These are phyloP conservation scores for Macaria liturata DNA, from an alignment of 2,888 invertebrate species.

Conservation along the genomic window DNA sequence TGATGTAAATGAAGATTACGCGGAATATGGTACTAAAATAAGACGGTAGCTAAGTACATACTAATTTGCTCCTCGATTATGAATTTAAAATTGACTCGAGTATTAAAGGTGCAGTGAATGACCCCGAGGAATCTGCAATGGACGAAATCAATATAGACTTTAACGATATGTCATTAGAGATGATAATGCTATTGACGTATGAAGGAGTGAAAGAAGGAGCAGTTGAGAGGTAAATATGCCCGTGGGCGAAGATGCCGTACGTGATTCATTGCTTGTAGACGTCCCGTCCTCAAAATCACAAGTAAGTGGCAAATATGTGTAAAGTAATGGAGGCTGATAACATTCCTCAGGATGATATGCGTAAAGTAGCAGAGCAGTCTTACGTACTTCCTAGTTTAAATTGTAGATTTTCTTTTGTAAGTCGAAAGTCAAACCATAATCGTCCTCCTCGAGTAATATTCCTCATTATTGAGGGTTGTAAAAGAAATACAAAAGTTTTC, in stretches of 20 bases:
- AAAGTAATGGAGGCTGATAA: no score
- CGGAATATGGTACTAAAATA: constrained; percentile 20
- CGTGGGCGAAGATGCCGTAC: constrained; percentile 62
- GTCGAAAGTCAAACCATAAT: no score
- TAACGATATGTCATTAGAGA: constrained; percentile 46
- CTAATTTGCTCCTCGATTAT: constrained; percentile 39
- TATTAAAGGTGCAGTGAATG: constrained; percentile 57
- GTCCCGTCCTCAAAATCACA: constrained; percentile 45
- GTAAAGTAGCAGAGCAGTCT: no score
- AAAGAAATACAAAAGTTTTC: no score
- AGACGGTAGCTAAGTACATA: constrained; percentile 23
- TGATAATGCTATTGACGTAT: constrained; percentile 35
- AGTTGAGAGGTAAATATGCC: constrained; percentile 64
- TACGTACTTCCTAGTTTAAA: no score
- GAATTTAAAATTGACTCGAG: constrained; percentile 40
- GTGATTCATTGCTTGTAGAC: constrained; percentile 69
- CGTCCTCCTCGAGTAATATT: no score
- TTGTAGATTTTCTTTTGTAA: no score
- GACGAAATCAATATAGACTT: constrained; percentile 39
- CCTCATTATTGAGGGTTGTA: no score
- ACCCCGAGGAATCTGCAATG: constrained; percentile 48
- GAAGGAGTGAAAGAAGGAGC: constrained; percentile 37
- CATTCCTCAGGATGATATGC: no score
- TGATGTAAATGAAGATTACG: constrained; percentile 23
- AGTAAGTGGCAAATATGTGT: neutral